Base-by-base conservation (phyloP, 2,113 vertebrate genomes). In the Chionodraco myersi region DNA sequence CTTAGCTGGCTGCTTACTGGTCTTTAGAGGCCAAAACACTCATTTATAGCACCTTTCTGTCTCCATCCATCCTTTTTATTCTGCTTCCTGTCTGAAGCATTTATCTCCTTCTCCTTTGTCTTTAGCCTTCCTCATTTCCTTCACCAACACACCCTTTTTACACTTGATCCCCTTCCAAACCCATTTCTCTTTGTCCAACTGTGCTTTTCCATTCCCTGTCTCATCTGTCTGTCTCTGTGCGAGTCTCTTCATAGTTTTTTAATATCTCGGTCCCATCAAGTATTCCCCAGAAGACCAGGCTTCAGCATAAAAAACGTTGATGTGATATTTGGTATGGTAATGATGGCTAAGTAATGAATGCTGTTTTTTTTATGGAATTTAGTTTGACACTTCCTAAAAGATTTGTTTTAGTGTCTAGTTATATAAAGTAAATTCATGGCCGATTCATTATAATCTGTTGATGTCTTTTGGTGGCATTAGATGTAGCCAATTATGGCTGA, bases 401-500 rank as follows among this genome's bases (percentile, higher is more conserved):
- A 67, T 79, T 68, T 64, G 87, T 88, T 84, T 81, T 34, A 56
- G 65, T 74, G 21, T 76, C 61, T 67, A 53, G 59, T 68, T 51
- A 85, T 84, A 77, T 81, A 65, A 90, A 88, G 79, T 53, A 75
- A 74, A 66, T 87, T 82, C 57, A 89, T 88, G 81, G 84, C 51
- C 84, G 72, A 85, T 89, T 89, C 72, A 79, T 88, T 86, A 41
- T 73, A 66, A 84, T 77, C 10, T 57, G 80, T 79, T 84, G 72
- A 76, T 75, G 84, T 82, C 64, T 76, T 64, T 87, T 74, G 47
- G 85, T 85, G 58, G 80, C 70, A 81, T 90, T 91, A 89, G 72
- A 77, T 85, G 53, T 67, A 72, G 80, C 80, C 88, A 91, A 88
- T 93, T 88, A 90, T 68, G 44, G 64, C 76, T 88, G 79, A 86